Evolutionary conservation across 2,113 vertebrate species (phyloP).

Genomic region (Cavia aperea): DNA sequence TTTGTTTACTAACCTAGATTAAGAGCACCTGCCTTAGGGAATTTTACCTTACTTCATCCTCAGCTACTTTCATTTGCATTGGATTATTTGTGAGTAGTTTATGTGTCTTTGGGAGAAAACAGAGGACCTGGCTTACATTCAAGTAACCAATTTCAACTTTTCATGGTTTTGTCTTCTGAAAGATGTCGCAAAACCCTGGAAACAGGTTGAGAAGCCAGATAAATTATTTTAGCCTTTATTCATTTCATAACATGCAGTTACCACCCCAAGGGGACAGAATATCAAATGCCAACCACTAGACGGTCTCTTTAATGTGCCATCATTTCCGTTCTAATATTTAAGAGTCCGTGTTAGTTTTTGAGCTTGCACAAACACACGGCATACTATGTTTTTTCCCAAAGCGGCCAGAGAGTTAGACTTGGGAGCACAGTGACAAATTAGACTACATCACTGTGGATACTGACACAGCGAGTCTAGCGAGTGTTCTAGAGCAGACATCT

Average conservation of each 20-base stretch:
- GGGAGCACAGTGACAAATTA: neutral
- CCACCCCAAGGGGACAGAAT: neutral
- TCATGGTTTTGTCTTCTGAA: conserved; percentile 19
- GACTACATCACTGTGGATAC: neutral
- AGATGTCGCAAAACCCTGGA: conserved; percentile 1
- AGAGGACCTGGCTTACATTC: neutral
- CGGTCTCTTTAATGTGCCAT: neutral
- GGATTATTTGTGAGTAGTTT: neutral
- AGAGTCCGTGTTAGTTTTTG: neutral
- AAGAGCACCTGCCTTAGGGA: neutral
- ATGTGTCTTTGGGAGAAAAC: conserved; percentile 13
- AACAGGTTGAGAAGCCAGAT: conserved; percentile 20
- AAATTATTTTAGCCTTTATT: conserved; percentile 36
- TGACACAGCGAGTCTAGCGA: neutral
- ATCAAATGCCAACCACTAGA: neutral
- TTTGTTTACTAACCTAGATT: neutral
- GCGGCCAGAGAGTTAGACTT: neutral
- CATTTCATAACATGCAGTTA: neutral
- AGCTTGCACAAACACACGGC: neutral
- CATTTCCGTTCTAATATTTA: conserved; percentile 10
- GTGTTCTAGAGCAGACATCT: neutral
- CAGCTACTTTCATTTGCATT: neutral
- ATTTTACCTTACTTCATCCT: neutral
- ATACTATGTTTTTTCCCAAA: neutral
- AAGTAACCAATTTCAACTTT: conserved; percentile 42